Base-by-base conservation (phyloP, 2,888 invertebrate species). In the Meteorus cinctellus region DNA sequence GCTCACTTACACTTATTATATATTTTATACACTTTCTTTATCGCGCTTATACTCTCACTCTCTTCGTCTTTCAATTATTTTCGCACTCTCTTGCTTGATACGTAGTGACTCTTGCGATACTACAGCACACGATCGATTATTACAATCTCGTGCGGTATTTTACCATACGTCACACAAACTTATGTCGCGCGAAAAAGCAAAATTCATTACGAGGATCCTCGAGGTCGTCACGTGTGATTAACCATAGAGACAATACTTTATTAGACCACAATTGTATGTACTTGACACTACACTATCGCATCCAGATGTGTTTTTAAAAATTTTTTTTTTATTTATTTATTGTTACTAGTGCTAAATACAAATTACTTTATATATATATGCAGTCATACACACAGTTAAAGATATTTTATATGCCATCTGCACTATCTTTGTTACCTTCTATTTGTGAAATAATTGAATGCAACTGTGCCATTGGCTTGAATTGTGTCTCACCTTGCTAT, bases 151-250 rank as follows among this genome's bases (percentile, higher is more conserved):
- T 71, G 71, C 10, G 3, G 60, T 14, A 60, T 34, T 14, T 31
- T n/a, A 16, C 34, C 34, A n/a, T 60, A 27, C 34, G 29, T 71
- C 71, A 41, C 34, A 24, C 51, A 34, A 34, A 51, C 27, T n/a
- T 48, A n/a, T 41, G 24, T n/a, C n/a, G 34, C 29, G 34, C 16
- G n/a, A 12, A 36, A 34, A n/a, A 36, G 16, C 24, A 65, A 36
- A 19, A 31, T 27, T 1, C 29, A n/a, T 34, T 34, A 69, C 55
- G 55, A 51, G 55, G 55, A 69, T 31, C 51, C 29, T n/a, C 55
- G 51, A 69, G 69, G 51, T 55, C 69, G 19, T 24, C 69, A 69
- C 69, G 69, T 69, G 69, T 31, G 19, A 41, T 36, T 65, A 31
- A 36, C 36, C 10, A 16, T 36, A 65, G 34, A 65, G n/a, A 24